Evolutionary conservation across 2,113 vertebrate species (phyloP).

Genomic region (Ochotona curzoniae): DNA sequence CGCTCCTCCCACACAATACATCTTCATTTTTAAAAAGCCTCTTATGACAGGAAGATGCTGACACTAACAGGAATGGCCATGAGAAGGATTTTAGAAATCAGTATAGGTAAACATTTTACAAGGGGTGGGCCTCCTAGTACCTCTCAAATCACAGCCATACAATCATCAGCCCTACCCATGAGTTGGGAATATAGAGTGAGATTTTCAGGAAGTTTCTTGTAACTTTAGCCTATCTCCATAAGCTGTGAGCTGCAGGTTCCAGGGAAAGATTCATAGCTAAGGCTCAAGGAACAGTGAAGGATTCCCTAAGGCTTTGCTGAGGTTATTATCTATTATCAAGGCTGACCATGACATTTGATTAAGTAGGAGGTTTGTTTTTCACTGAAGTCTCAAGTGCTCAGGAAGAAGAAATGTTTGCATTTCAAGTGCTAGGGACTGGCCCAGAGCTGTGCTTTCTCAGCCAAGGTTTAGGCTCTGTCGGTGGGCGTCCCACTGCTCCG

Average conservation of each 20-base stretch:
- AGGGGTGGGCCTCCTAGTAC: neutral
- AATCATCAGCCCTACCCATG: neutral
- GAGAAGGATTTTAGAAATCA: neutral
- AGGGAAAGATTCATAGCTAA: neutral
- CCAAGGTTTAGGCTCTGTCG: neutral
- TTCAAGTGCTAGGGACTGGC: neutral
- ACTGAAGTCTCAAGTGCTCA: slow-evolving; percentile 16
- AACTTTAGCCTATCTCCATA: neutral
- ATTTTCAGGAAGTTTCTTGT: neutral
- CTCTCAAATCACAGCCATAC: neutral
- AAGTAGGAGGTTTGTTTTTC: neutral
- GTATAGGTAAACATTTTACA: neutral
- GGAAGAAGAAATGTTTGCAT: neutral
- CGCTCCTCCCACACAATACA: too few species aligned
- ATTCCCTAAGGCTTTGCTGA: neutral
- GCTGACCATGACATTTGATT: slow-evolving; percentile 19
- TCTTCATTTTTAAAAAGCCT: slow-evolving; percentile 29
- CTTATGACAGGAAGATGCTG: neutral
- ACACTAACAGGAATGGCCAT: neutral
- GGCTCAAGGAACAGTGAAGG: neutral
- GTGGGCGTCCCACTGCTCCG: neutral
- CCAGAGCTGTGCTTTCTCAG: neutral
- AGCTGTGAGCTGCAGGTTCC: neutral
- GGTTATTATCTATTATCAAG: neutral
- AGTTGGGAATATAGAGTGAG: neutral